These are phyloP conservation scores for Galeruca laticollis DNA, from an alignment of 2,888 invertebrate genomes.

Conservation along the genomic window DNA sequence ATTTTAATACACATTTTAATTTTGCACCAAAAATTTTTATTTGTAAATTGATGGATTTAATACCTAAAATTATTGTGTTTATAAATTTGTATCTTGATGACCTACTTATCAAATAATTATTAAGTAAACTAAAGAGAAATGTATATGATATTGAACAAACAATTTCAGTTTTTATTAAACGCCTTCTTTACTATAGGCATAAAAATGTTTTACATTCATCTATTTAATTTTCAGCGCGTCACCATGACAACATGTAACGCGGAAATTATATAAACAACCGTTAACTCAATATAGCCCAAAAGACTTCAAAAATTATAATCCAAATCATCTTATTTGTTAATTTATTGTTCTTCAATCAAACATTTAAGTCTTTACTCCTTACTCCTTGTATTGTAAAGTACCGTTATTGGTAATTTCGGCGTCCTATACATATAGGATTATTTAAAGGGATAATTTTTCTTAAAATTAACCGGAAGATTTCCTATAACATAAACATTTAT, in stretches of 20 bases:
- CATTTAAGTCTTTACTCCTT: neutral
- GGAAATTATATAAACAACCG: constrained; percentile 21
- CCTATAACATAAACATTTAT: constrained; percentile 27
- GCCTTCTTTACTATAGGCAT: neutral
- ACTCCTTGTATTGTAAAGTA: neutral
- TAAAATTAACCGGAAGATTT: constrained; percentile 17
- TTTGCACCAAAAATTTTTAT: no score
- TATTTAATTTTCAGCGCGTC: constrained; percentile 16
- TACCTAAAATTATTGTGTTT: neutral
- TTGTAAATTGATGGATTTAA: neutral
- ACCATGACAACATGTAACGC: constrained; percentile 26
- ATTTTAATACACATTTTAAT: no score
- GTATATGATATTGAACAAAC: neutral
- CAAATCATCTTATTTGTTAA: neutral
- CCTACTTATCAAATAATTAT: neutral
- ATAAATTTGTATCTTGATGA: neutral
- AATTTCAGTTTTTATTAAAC: neutral
- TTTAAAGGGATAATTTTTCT: constrained; percentile 11
- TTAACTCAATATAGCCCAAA: constrained; percentile 19
- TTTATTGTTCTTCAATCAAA: neutral
- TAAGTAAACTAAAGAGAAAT: no score
- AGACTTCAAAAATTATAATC: neutral
- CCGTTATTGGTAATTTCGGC: constrained; percentile 4
- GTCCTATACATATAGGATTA: neutral
- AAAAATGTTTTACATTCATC: neutral